Evolutionary conservation across 2,888 invertebrate species (phyloP).

Genomic region (Tipula helvola): DNA sequence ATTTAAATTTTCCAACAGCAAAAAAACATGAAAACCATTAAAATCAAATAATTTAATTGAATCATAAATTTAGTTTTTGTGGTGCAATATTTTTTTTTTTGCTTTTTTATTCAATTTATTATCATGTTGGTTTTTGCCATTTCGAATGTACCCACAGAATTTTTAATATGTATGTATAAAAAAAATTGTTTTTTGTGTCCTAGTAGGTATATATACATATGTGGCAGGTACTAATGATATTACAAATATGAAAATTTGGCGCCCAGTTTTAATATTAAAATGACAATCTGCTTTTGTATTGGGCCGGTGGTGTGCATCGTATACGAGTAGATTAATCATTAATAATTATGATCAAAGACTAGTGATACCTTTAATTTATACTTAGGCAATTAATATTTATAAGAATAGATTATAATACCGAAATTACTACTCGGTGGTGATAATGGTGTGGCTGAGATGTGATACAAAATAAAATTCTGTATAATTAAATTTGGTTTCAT

Average conservation of each 20-base stretch:
- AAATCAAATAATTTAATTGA: conserved; percentile 4
- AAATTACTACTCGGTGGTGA: background rate
- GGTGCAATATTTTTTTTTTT: background rate
- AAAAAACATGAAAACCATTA: background rate
- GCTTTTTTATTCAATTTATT: background rate
- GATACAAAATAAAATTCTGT: background rate
- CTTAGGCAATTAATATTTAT: background rate
- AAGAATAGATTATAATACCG: background rate
- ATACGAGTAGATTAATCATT: background rate
- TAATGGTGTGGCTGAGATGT: background rate
- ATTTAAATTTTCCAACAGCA: background rate
- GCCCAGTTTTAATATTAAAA: background rate
- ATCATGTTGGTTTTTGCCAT: background rate
- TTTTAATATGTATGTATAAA: background rate
- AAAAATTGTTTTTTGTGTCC: background rate
- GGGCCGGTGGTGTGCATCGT: background rate
- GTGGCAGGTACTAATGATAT: background rate
- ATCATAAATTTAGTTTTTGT: background rate
- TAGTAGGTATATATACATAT: background rate
- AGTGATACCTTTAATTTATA: background rate
- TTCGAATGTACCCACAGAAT: background rate
- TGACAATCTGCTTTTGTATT: background rate
- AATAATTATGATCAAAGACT: background rate
- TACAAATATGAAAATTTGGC: background rate
- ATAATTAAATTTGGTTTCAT: background rate